These are phyloP conservation scores for Hypotaenidia philippensis DNA, from an alignment of 2,797 vertebrate genomes.

Conservation along the genomic window DNA sequence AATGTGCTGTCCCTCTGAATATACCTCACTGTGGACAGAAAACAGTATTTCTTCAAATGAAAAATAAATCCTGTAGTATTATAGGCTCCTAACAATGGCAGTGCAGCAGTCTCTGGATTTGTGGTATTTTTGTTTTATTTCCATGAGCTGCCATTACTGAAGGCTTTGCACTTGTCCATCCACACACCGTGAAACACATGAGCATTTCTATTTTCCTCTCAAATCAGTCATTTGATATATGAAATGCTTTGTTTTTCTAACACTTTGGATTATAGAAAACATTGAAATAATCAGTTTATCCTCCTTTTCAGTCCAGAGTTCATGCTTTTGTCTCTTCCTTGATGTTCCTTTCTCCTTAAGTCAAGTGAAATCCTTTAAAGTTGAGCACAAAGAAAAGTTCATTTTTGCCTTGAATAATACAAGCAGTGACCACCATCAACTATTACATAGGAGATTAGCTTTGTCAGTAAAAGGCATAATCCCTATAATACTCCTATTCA, in stretches of 20 bases:
- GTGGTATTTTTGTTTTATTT: slow-evolving; percentile 34
- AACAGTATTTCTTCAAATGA: slow-evolving; percentile 45
- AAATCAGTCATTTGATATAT: slow-evolving; percentile 39
- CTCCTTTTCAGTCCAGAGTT: slow-evolving; percentile 55
- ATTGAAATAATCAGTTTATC: slow-evolving; percentile 73
- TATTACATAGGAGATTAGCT: slow-evolving; percentile 74
- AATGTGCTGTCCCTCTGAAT: neutral
- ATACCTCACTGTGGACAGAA: neutral
- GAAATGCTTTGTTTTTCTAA: slow-evolving; percentile 66
- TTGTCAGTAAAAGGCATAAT: slow-evolving; percentile 72
- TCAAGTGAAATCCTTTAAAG: slow-evolving; percentile 58
- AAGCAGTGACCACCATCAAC: slow-evolving; percentile 55
- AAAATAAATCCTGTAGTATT: slow-evolving; percentile 1
- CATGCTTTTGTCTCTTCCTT: slow-evolving; percentile 20
- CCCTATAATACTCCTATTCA: slow-evolving; percentile 67
- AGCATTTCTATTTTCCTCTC: slow-evolving; percentile 30
- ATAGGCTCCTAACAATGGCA: neutral
- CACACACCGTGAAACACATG: slow-evolving; percentile 28
- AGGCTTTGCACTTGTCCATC: slow-evolving; percentile 55
- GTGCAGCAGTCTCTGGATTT: neutral
- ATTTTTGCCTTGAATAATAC: slow-evolving; percentile 64
- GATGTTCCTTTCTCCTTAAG: slow-evolving; percentile 14
- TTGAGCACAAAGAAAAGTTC: slow-evolving; percentile 17
- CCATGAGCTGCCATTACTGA: slow-evolving; percentile 23
- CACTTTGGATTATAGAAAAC: slow-evolving; percentile 47